Percentiles rank a stretch among this genome's conserved stretches.
Conservation (phyloP, 2,797 vertebrate genomes). For the Rallus crepitans region DNA sequence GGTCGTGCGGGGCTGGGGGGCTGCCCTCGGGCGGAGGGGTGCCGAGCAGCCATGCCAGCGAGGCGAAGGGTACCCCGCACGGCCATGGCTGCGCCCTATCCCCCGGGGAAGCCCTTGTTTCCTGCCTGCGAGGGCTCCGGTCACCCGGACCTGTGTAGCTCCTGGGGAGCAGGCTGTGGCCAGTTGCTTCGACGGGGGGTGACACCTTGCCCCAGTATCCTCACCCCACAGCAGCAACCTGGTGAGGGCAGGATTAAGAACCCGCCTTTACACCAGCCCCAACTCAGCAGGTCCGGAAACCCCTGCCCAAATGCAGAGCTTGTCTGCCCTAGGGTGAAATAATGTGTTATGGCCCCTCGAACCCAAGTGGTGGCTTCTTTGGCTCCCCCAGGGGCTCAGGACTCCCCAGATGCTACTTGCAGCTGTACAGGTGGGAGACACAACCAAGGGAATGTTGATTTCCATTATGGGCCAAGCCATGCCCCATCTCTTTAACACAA, state of each 20-base stretch:
- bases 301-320: neutral
- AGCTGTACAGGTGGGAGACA: neutral
- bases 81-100: neutral
- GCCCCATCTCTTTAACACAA: neutral
- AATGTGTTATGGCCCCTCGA: neutral
- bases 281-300: neutral
- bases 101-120: neutral
- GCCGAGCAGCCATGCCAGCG: neutral
- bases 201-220: neutral
- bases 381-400: neutral
- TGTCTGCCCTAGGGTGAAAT: neutral
- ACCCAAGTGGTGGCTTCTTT: neutral
- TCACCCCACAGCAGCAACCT: neutral
- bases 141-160: accelerated
- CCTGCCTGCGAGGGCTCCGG: neutral
- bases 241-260: neutral
- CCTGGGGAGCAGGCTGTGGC: neutral
- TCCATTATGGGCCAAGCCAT: neutral
- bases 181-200: neutral
- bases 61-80: neutral
- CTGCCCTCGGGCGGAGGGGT: neutral
- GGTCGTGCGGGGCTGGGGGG: neutral
- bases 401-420: neutral
- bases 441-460: neutral
- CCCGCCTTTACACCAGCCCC: neutral